These are phyloP conservation scores for Plebejus melissa DNA, from an alignment of 2,888 invertebrate species.

Conservation along the genomic window DNA sequence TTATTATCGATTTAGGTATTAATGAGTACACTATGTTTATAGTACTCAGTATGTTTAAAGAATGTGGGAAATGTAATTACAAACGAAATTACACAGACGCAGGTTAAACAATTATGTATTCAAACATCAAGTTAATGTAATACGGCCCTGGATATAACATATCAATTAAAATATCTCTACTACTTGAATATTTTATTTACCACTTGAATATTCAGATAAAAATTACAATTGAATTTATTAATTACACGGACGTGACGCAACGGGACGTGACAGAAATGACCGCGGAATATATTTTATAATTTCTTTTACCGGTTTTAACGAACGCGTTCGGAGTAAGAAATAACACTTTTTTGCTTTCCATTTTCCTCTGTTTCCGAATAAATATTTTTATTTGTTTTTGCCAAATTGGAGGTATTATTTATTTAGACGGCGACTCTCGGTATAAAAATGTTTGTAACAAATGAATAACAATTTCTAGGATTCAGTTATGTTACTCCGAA, in stretches of 20 bases:
- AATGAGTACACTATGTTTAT: neutral
- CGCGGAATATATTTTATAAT: constrained; percentile 11
- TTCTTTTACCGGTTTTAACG: constrained; percentile 2
- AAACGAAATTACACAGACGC: neutral
- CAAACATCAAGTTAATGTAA: neutral
- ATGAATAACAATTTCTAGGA: neutral
- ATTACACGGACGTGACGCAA: constrained; percentile 14
- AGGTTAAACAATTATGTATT: neutral
- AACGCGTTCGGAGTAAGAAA: constrained; percentile 18
- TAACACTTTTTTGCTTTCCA: constrained; percentile 8
- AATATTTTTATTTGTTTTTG: constrained; percentile 17
- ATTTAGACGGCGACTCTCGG: neutral
- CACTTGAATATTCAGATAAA: constrained; percentile 1
- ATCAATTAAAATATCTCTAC: neutral
- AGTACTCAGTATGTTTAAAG: too few species aligned
- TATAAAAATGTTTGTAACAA: constrained; percentile 9
- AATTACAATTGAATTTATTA: constrained; percentile 18
- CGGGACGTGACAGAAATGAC: constrained; percentile 23
- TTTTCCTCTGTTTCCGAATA: constrained; percentile 9
- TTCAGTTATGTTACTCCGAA: neutral
- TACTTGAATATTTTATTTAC: neutral
- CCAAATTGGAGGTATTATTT: constrained; percentile 12
- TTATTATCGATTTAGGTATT: neutral
- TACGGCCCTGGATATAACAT: neutral
- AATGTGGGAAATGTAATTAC: neutral